Conservation (phyloP, 53 echinoderm and acorn worm species). For the Pentamera pediparva region DNA sequence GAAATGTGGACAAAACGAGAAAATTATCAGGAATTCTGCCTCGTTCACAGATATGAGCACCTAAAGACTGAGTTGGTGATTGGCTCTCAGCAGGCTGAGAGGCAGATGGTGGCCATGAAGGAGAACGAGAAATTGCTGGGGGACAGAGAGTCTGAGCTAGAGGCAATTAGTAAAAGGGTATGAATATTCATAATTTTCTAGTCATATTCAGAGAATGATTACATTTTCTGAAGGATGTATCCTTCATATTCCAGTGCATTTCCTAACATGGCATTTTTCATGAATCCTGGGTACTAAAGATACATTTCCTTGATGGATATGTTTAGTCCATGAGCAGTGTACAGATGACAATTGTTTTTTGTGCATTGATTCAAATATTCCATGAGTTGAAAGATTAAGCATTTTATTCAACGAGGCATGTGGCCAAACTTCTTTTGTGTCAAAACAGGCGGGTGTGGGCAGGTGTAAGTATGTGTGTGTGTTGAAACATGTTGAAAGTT, state of each 20-base stretch:
- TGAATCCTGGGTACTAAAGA: not conserved
- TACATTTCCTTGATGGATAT: not conserved
- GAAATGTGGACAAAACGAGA: no score
- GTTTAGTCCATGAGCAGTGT: no score
- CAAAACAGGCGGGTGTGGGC: no score
- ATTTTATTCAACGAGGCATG: no score
- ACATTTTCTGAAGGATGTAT: no score
- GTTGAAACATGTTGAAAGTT: no score
- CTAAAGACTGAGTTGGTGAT: conserved; percentile 67
- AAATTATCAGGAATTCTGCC: not conserved
- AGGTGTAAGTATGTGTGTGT: no score
- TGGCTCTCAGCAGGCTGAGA: conserved; percentile 44
- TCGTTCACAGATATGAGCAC: conserved; percentile 58
- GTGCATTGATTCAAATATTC: no score
- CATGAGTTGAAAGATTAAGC: no score
- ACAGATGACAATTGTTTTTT: no score
- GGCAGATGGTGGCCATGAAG: conserved; percentile 46
- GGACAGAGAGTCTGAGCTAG: conserved; percentile 55
- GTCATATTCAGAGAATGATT: no score
- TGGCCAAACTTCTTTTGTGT: no score
- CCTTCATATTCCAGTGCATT: not conserved
- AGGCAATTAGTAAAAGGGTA: conserved; percentile 63
- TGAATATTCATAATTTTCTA: not conserved
- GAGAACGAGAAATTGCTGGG: conserved; percentile 52
- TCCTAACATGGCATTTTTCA: not conserved